Percentiles rank a stretch among this genome's conserved stretches.
phyloP scores from a whole-genome alignment of 2,113 vertebrate genomes.

The Pseudopipra pipra region DNA sequence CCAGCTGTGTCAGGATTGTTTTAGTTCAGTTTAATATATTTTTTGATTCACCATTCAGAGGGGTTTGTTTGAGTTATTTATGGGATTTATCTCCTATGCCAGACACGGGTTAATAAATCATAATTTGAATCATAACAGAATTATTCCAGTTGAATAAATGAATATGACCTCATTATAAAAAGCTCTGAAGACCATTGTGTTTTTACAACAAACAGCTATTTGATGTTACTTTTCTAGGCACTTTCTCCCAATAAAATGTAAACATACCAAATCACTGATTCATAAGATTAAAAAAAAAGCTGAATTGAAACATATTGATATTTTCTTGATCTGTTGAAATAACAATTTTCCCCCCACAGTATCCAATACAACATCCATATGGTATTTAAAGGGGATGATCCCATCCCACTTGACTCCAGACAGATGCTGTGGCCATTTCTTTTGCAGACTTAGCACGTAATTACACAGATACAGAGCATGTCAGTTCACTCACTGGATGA shows the following conservation, averaged over 20 bases:
- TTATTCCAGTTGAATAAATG: constrained; percentile 9
- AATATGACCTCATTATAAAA: neutral
- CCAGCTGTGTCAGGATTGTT: constrained; percentile 71
- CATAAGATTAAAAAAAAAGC: neutral
- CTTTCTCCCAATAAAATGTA: neutral
- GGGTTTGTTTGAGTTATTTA: constrained; percentile 35
- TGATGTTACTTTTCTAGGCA: neutral
- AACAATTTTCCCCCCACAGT: neutral
- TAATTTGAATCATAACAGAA: constrained; percentile 3
- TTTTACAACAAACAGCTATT: neutral
- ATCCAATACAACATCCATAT: neutral
- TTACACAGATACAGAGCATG: neutral
- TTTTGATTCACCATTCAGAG: constrained; percentile 53
- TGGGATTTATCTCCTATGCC: constrained; percentile 37
- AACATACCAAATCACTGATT: neutral
- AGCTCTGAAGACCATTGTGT: neutral
- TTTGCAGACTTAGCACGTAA: neutral
- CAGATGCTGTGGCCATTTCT: neutral
- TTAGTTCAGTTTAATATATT: constrained; percentile 73
- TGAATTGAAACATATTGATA: neutral
- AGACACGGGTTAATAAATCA: constrained; percentile 45
- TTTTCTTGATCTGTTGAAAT: neutral
- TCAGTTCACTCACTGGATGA: neutral
- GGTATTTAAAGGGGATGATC: neutral
- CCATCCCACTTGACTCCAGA: neutral